A percentile compares a stretch with the other conserved stretches of the same genome.
phyloP scores from a whole-genome alignment of 2,888 invertebrate genomes.

The Suillia variegata region DNA sequence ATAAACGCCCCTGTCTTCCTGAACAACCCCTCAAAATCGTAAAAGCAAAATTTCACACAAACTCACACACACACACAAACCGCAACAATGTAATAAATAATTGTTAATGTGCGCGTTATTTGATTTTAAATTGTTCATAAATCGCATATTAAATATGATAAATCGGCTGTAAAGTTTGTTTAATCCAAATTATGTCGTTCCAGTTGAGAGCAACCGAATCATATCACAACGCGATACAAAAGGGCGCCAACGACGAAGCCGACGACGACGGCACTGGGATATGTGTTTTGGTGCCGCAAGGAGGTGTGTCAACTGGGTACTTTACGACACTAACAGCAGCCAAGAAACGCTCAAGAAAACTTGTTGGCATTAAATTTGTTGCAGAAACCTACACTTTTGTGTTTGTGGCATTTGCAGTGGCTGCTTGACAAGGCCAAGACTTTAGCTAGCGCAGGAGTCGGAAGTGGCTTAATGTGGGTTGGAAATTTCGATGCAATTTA shows the following conservation, averaged over 20 bases:
- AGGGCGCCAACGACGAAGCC: no score
- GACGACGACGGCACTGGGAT: neutral
- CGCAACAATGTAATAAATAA: conserved; percentile 43
- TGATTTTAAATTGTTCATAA: conserved; percentile 49
- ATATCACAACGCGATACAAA: neutral
- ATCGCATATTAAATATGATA: conserved; percentile 58
- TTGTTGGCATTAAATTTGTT: conserved; percentile 38
- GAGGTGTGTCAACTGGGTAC: neutral
- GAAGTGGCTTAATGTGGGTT: conserved; percentile 22
- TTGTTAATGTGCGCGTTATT: conserved; percentile 44
- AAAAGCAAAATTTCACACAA: no score
- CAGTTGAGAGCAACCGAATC: conserved; percentile 30
- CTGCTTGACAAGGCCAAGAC: no score
- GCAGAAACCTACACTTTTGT: conserved; percentile 28
- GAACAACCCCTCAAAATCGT: no score
- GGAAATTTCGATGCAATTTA: conserved; percentile 23
- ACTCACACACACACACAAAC: no score
- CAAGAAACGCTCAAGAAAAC: conserved; percentile 3
- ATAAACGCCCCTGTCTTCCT: no score
- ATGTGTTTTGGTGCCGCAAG: conserved; percentile 3
- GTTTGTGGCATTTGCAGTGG: conserved; percentile 34
- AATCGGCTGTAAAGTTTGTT: conserved; percentile 50
- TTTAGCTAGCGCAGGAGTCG: no score
- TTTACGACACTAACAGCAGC: neutral
- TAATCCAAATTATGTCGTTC: conserved; percentile 43